A percentile compares a stretch with the other conserved stretches of the same genome.
Conservation (phyloP, 1,140 invertebrate species). For the Semibalanus balanoides region DNA sequence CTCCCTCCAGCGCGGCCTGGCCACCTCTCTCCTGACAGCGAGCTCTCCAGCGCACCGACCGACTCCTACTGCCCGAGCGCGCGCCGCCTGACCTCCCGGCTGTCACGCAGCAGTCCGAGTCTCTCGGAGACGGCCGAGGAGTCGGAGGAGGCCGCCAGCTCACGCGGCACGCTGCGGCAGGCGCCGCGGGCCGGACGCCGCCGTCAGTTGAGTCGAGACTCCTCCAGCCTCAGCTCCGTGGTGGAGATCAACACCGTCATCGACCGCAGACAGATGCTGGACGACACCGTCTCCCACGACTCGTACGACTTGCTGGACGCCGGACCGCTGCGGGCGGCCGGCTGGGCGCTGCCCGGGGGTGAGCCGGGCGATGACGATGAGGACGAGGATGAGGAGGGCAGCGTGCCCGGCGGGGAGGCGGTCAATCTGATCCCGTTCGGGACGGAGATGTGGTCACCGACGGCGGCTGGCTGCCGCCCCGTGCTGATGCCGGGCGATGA, state of each 20-base stretch:
- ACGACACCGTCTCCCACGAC: neutral
- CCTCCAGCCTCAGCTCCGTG: neutral
- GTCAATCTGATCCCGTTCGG: neutral
- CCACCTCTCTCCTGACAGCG: neutral
- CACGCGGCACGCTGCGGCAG: too few relatives aligned
- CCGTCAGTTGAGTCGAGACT: neutral
- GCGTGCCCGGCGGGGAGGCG: too few relatives aligned
- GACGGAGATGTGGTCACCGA: neutral
- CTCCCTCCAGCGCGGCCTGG: neutral
- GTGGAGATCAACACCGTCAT: neutral
- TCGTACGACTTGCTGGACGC: neutral
- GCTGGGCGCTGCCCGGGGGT: neutral
- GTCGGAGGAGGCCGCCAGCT: neutral
- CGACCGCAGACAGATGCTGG: neutral
- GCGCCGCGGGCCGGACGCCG: too few relatives aligned
- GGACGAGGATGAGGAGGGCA: slow-evolving; percentile 11
- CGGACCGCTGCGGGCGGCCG: neutral
- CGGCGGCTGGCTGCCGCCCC: neutral
- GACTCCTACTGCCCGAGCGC: neutral
- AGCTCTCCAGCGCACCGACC: neutral
- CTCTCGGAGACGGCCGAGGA: neutral
- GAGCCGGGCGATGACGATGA: neutral
- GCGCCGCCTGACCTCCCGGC: neutral
- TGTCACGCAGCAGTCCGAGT: neutral
- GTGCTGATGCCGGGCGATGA: slow-evolving; percentile 11